Conservation (phyloP, 92 coral and sea anemone genomes). For the Porites divaricata region DNA sequence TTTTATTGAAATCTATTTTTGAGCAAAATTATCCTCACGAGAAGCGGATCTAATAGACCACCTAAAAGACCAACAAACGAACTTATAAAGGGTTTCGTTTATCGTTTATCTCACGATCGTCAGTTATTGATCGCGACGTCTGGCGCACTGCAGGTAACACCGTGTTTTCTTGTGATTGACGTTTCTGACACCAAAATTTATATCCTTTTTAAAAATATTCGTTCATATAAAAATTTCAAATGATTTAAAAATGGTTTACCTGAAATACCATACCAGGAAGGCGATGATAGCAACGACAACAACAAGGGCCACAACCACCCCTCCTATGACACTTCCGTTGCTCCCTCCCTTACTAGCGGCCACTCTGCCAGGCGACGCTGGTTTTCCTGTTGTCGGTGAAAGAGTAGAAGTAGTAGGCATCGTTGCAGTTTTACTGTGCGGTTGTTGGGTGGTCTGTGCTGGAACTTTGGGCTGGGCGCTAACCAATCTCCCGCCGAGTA, state of each 20-base stretch:
- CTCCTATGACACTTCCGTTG: constrained; percentile 15
- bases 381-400: background rate
- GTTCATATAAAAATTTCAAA: too few species aligned
- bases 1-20: too few species aligned
- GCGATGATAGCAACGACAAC: constrained; percentile 13
- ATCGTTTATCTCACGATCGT: too few species aligned
- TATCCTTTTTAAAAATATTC: too few species aligned
- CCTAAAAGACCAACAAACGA: too few species aligned
- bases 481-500: constrained; percentile 8
- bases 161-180: background rate
- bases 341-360: constrained; percentile 23
- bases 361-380: background rate
- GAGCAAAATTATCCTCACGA: too few species aligned
- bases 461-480: background rate
- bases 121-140: too few species aligned
- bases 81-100: too few species aligned
- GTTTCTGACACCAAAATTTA: too few species aligned
- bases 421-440: background rate
- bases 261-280: constrained; percentile 33
- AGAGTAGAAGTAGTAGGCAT: background rate
- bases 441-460: background rate
- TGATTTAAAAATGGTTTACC: constrained; percentile 11
- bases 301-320: constrained; percentile 21
- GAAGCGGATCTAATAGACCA: too few species aligned
- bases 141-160: background rate